Evolutionary conservation across 2,113 vertebrate species (phyloP).

Genomic region (Columba janthina): DNA sequence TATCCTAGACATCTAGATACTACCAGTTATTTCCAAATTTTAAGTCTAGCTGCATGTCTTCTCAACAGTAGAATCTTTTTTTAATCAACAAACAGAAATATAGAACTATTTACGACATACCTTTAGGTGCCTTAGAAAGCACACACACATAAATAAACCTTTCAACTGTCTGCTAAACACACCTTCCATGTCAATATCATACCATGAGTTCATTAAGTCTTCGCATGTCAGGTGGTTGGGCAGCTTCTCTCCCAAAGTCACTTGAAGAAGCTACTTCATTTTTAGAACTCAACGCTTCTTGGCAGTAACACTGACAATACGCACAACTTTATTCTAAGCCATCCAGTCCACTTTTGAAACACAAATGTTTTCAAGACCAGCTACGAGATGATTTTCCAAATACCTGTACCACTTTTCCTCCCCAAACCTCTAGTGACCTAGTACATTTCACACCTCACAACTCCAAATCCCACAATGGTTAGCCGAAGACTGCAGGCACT

Average conservation of each 20-base stretch:
- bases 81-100: neutral
- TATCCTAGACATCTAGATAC: neutral
- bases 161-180: neutral
- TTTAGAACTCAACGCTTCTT: rapidly evolving
- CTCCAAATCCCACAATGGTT: neutral
- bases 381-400: too few species aligned
- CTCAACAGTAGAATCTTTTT: neutral
- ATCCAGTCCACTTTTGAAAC: neutral
- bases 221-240: neutral
- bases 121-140: neutral
- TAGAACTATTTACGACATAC: neutral
- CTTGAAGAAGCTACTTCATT: neutral
- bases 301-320: neutral
- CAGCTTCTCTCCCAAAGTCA: neutral
- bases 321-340: neutral
- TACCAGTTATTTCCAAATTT: neutral
- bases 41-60: neutral
- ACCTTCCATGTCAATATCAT: neutral
- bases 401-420: neutral
- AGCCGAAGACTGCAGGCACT: neutral
- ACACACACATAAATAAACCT: neutral
- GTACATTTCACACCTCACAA: neutral
- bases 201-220: neutral
- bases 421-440: neutral
- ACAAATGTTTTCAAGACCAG: neutral